Evolutionary conservation across 2,113 vertebrate species (phyloP), one percentile per base, ranked within the genome.

Genomic region (Aegotheles bennettii): DNA sequence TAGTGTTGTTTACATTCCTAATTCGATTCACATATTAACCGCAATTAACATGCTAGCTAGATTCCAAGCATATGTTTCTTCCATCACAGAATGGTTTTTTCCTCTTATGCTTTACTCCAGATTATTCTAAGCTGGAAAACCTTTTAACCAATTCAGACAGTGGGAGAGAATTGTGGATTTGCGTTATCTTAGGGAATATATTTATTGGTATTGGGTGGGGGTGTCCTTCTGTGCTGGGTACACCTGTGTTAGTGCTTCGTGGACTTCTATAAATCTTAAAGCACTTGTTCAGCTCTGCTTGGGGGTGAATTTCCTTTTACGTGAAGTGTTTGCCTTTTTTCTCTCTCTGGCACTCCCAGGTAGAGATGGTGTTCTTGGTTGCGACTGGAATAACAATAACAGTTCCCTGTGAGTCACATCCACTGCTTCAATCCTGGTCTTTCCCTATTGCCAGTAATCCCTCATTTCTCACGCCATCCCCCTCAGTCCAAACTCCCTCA

Each of bases 21-120:
- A 90, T 96, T 91, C 48, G 86, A 86, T 74, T 88, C 90, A 42
- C 85, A 10, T 95, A 95, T 95, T 96, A 96, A 86, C 90, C 90
- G 92, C 92, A 93, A 96, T 96, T 95, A 96, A 93, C 12, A 5
- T 95, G 64, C 83, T 88, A 82, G 70, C 90, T 90, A 21, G 38
- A 92, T 96, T 75, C 84, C 85, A 50, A 78, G 83, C 93, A 75
- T 80, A 43, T 92, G 95, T 90, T 95, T 90, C 85, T 90, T 78
- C 90, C 64, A 38, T 93, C 59, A 67, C 35, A 48, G 40, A 50
- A 60, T 29, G 31, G 5, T 25, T 50, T 84, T 35, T 29, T 71
- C 17, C 51, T 71, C 50, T 63, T 20, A 1, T 20, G 57, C 31
- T 78, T 86, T 78, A 14, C 42, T 82, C 61, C 63, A 61, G 64